Percentiles rank a stretch among this genome's conserved stretches.
These are phyloP conservation scores for Troilus luridus DNA, from an alignment of 2,888 invertebrate genomes.

Conservation along the genomic window DNA sequence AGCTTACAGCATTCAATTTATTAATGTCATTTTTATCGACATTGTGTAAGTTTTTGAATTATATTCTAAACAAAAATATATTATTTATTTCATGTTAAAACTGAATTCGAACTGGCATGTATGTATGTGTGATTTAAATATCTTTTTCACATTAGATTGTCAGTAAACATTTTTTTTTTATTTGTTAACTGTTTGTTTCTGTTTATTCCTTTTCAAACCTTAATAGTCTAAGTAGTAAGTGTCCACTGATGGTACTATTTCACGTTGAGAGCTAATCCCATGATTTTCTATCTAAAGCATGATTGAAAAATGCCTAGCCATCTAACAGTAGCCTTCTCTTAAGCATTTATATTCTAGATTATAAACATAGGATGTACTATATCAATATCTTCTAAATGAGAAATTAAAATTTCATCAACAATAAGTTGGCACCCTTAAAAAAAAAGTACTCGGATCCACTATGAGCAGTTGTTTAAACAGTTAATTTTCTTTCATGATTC, in stretches of 20 bases:
- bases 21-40: slow-evolving; percentile 55
- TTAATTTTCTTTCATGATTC: no score
- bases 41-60: slow-evolving; percentile 49
- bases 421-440: background rate
- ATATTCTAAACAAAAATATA: slow-evolving; percentile 39
- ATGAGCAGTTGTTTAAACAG: no score
- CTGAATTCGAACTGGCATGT: slow-evolving; percentile 33
- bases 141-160: slow-evolving; percentile 55
- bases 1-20: slow-evolving; percentile 54
- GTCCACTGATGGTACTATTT: background rate
- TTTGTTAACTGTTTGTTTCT: slow-evolving; percentile 21
- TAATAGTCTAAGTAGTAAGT: background rate
- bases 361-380: background rate
- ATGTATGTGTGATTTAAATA: slow-evolving; percentile 51
- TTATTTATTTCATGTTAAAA: slow-evolving; percentile 45
- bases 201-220: background rate
- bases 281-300: background rate
- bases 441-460: no score
- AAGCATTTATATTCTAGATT: no score
- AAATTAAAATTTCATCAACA: background rate
- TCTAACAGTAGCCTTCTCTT: no score
- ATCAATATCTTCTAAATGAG: background rate
- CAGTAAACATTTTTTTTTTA: slow-evolving; percentile 43
- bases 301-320: background rate
- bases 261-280: background rate